Percentiles rank a stretch among this genome's conserved stretches.
Conservation (phyloP, 2,113 vertebrate genomes). For the Lontra canadensis region DNA sequence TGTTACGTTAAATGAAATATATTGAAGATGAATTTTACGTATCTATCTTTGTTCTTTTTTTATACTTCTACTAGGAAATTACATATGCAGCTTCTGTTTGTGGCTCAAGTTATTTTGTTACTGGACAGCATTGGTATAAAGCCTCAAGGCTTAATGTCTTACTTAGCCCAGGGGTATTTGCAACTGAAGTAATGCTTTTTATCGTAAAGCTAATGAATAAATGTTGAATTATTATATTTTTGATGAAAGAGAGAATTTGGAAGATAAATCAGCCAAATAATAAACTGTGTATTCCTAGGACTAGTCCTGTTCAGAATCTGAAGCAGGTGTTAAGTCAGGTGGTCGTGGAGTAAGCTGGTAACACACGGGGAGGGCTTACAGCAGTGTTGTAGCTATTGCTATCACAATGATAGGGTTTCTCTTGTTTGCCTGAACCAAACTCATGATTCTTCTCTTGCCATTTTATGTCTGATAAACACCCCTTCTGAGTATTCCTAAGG, state of each 20-base stretch:
- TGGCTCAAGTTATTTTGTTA: not conserved
- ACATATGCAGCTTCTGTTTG: not conserved
- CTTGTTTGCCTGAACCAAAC: not conserved
- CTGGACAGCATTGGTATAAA: not conserved
- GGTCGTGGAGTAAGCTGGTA: not conserved
- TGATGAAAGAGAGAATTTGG: not conserved
- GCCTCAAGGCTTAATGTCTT: not conserved
- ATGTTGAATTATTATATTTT: constrained; percentile 20
- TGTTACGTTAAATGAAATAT: constrained; percentile 8
- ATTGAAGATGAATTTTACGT: not conserved
- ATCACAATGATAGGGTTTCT: not conserved
- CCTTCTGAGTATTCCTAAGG: not conserved
- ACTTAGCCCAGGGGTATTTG: not conserved
- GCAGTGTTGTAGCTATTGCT: not conserved
- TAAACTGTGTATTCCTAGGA: not conserved
- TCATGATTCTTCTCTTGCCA: not conserved
- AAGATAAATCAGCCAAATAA: not conserved
- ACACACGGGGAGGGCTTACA: not conserved
- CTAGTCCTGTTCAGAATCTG: not conserved
- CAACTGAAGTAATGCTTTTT: constrained; percentile 14
- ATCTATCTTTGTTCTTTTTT: not conserved
- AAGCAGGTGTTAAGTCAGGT: not conserved
- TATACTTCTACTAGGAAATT: not conserved
- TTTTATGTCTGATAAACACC: not conserved
- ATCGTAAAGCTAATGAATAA: constrained; percentile 25